phyloP scores from a whole-genome alignment of 2,797 vertebrate genomes.

The Eulemur mongoz region DNA sequence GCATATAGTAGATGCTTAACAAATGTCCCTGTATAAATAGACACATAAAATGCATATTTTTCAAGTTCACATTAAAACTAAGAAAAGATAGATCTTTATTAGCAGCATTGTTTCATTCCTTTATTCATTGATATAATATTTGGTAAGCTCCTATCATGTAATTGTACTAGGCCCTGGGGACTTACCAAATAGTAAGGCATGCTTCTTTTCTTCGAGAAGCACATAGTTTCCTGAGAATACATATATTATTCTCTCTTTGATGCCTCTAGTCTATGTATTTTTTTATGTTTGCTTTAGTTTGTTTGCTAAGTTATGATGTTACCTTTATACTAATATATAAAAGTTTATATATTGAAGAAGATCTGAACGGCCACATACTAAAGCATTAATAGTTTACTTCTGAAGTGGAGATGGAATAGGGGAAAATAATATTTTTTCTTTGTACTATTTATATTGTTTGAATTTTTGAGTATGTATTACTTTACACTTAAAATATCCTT shows the following conservation, averaged over 20 bases:
- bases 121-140: neutral
- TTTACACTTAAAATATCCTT: constrained; percentile 22
- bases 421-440: neutral
- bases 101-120: neutral
- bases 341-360: neutral
- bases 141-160: neutral
- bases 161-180: neutral
- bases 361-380: neutral
- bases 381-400: neutral
- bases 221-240: neutral
- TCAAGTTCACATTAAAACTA: neutral
- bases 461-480: neutral
- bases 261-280: neutral
- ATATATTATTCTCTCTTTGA: neutral
- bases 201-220: neutral
- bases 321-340: neutral
- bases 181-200: neutral
- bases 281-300: neutral
- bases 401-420: neutral
- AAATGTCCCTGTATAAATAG: neutral
- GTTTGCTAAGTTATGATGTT: neutral
- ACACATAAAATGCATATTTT: neutral
- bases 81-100: neutral
- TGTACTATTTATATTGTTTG: neutral
- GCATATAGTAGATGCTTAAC: neutral